These are phyloP conservation scores for Pseudomyrmex cubaensis DNA, from an alignment of 1,140 invertebrate genomes.

Conservation along the genomic window DNA sequence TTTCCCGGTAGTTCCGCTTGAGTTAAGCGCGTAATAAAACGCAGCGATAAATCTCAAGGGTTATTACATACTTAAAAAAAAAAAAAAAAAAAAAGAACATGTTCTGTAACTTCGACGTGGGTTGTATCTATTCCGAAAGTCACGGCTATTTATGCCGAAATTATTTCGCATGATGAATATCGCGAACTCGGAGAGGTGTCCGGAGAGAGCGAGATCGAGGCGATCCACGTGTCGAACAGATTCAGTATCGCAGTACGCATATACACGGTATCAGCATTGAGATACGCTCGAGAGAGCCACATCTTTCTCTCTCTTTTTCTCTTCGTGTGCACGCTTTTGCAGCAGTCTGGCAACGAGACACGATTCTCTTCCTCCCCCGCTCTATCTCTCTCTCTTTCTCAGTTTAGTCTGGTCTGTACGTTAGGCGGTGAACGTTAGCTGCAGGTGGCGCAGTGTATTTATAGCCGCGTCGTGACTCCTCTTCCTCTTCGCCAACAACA, in stretches of 20 bases:
- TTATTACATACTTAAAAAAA: not conserved
- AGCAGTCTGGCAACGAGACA: constrained; percentile 54
- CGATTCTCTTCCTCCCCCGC: constrained; percentile 12
- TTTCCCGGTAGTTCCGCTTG: not conserved
- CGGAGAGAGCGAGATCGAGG: not conserved
- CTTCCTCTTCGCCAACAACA: constrained; percentile 81
- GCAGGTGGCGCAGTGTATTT: constrained; percentile 84
- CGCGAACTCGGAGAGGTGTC: not conserved
- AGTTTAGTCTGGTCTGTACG: constrained; percentile 74
- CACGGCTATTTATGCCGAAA: not conserved
- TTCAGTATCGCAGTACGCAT: not conserved
- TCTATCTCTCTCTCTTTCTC: constrained; percentile 48
- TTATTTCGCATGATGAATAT: not conserved
- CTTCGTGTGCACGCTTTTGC: constrained; percentile 39
- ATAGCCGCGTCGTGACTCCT: constrained; percentile 84
- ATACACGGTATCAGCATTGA: not conserved
- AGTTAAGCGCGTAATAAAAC: constrained; percentile 21
- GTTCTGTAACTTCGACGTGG: no score
- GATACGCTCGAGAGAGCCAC: constrained; percentile 26
- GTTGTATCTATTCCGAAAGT: not conserved
- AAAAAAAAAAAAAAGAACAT: no score
- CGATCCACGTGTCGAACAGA: constrained; percentile 31
- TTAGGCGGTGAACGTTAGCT: constrained; percentile 81
- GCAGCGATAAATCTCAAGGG: not conserved
- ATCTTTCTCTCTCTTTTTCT: not conserved